Conservation (phyloP, 2,888 invertebrate genomes). For the Dione juno region DNA sequence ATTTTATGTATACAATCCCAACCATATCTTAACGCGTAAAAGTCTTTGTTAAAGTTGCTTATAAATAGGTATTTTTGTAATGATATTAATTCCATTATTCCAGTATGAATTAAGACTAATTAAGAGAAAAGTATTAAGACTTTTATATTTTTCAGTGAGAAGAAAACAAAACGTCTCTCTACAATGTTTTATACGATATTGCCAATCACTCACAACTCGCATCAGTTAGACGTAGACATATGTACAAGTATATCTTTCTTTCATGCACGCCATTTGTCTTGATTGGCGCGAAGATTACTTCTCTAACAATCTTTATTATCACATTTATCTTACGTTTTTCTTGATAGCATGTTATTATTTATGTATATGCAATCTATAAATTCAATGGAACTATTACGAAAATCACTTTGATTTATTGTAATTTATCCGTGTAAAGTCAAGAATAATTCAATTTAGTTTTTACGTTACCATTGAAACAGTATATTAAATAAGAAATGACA, state of each 20-base stretch:
- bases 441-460: constrained; percentile 40
- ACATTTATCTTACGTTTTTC: constrained; percentile 42
- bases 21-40: too few relatives aligned
- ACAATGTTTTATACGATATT: constrained; percentile 53
- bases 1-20: too few relatives aligned
- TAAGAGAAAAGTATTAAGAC: constrained; percentile 45
- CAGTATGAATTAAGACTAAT: too few relatives aligned
- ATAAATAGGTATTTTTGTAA: too few relatives aligned
- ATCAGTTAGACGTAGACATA: constrained; percentile 49
- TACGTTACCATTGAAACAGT: constrained; percentile 38
- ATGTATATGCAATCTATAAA: not conserved
- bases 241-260: constrained; percentile 46
- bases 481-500: constrained; percentile 51
- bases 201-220: constrained; percentile 52
- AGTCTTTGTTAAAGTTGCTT: too few relatives aligned
- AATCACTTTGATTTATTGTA: too few relatives aligned
- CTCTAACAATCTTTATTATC: constrained; percentile 49
- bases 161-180: constrained; percentile 48
- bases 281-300: constrained; percentile 51
- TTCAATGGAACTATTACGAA: not conserved
- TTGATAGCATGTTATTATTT: not conserved
- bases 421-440: not conserved
- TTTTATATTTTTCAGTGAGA: constrained; percentile 46
- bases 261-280: constrained; percentile 51
- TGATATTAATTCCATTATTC: too few relatives aligned